Percentiles rank a stretch among this genome's conserved stretches.
Conservation (phyloP, 1,140 invertebrate species). For the Bombus affinis region DNA sequence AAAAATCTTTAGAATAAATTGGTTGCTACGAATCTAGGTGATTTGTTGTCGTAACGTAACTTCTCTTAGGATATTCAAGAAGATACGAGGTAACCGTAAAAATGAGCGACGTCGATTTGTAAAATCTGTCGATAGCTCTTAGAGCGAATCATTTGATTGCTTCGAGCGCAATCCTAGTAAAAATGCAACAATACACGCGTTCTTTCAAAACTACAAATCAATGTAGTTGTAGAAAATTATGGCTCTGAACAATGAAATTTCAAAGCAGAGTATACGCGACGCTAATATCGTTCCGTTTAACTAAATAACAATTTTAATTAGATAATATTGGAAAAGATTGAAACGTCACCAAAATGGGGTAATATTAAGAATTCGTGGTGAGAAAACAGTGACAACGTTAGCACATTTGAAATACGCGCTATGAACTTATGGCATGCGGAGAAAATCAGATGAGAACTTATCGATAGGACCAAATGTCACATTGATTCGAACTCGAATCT, state of each 20-base stretch:
- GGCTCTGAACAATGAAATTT: constrained; percentile 32
- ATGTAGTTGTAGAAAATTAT: constrained; percentile 13
- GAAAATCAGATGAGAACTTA: constrained; percentile 19
- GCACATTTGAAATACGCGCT: neutral
- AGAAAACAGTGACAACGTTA: neutral
- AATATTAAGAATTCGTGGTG: neutral
- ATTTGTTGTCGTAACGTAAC: constrained; percentile 46
- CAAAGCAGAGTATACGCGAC: constrained; percentile 7
- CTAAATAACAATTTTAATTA: constrained; percentile 10
- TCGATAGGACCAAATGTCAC: constrained; percentile 24
- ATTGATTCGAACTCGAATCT: neutral
- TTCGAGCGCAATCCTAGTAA: neutral
- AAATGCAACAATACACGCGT: neutral
- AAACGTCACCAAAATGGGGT: neutral
- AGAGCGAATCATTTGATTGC: constrained; percentile 8
- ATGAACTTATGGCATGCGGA: neutral
- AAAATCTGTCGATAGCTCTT: constrained; percentile 15
- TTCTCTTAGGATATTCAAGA: neutral
- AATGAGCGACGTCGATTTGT: constrained; percentile 13
- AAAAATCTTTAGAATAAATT: constrained; percentile 57
- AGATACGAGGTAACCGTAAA: neutral
- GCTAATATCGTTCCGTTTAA: neutral
- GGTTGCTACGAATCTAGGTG: constrained; percentile 35
- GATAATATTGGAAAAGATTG: neutral
- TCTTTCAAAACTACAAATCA: neutral